Conservation (phyloP, 1,140 invertebrate genomes). For the Proctacanthus coquilletti region DNA sequence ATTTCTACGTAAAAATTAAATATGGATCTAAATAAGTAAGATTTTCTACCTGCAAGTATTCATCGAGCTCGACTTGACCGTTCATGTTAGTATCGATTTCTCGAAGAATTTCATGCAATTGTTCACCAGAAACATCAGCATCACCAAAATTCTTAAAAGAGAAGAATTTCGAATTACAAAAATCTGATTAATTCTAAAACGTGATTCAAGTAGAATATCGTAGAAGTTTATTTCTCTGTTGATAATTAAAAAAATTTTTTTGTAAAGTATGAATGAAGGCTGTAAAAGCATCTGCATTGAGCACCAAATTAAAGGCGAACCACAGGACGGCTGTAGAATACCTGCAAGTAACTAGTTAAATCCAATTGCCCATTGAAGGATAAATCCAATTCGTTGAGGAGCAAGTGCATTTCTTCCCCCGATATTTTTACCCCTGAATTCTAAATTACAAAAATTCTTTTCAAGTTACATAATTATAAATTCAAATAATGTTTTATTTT, state of each 20-base stretch:
- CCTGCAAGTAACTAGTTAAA: constrained; percentile 56
- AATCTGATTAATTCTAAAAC: not conserved
- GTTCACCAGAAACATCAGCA: constrained; percentile 72
- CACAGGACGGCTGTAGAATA: no score
- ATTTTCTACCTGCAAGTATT: constrained; percentile 95
- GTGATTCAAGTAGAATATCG: not conserved
- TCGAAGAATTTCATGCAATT: constrained; percentile 90
- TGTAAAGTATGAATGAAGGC: no score
- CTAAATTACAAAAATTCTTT: no score
- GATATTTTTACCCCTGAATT: constrained; percentile 43
- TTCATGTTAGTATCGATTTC: constrained; percentile 99
- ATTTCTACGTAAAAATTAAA: no score
- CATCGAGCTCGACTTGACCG: constrained; percentile 95
- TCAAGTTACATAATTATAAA: no score
- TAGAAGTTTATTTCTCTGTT: no score
- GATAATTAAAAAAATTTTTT: no score
- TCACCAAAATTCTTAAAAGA: constrained; percentile 64
- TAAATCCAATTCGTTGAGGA: constrained; percentile 50
- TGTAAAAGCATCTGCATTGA: no score
- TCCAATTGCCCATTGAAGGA: constrained; percentile 54
- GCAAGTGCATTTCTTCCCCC: constrained; percentile 44
- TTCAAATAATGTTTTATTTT: no score
- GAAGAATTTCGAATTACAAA: not conserved
- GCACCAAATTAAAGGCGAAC: no score
- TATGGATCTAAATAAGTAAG: no score